A percentile compares a stretch with the other conserved stretches of the same genome.
phyloP scores from a whole-genome alignment of 2,113 vertebrate species.

The Gymnobelideus leadbeateri region DNA sequence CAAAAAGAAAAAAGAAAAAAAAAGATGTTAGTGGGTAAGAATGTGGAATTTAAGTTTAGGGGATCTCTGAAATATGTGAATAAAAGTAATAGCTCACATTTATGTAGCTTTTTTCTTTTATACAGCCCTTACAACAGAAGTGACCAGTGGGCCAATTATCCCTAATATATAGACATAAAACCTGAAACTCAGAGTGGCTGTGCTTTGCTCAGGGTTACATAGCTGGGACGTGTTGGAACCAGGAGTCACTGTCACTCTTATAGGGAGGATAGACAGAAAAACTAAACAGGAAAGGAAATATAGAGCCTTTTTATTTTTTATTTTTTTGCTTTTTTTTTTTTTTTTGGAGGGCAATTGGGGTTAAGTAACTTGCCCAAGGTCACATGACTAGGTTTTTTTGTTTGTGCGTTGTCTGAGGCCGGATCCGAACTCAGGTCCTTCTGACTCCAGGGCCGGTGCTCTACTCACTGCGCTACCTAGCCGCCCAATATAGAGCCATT shows the following conservation, averaged over 20 bases:
- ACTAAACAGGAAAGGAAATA: background rate
- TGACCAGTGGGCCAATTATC: background rate
- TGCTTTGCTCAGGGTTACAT: background rate
- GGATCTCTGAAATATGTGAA: background rate
- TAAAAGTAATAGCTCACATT: background rate
- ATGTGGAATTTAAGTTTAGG: background rate
- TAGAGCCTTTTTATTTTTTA: no score
- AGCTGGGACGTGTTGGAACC: background rate
- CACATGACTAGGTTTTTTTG: no score
- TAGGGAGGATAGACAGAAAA: background rate
- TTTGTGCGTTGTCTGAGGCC: no score
- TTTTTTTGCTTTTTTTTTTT: no score
- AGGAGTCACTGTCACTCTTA: background rate
- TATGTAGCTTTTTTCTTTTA: background rate
- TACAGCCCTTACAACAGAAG: background rate
- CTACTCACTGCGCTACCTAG: no score
- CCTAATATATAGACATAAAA: background rate
- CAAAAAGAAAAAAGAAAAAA: no score
- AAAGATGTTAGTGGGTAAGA: background rate
- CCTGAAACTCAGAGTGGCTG: background rate
- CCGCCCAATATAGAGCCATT: no score
- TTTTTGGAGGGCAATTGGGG: no score
- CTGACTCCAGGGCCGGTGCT: no score
- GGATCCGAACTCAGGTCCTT: no score
- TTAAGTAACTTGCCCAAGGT: no score